Conservation (phyloP, 2,888 invertebrate species). For the Ophion slaviceki region DNA sequence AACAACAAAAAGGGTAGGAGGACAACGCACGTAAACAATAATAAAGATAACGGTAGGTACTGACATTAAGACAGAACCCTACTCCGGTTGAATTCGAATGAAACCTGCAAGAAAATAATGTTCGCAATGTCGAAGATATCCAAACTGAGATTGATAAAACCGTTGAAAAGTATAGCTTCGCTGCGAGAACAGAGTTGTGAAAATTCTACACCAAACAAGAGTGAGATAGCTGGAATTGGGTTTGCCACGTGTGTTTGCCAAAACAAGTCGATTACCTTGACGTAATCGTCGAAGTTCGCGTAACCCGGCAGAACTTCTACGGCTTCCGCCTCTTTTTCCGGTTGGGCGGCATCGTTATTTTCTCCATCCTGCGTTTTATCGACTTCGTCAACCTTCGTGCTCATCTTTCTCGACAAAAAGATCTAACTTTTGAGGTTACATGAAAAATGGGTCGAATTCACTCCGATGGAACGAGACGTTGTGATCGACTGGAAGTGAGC, state of each 20-base stretch:
- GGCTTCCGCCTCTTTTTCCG: slow-evolving; percentile 51
- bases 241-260: slow-evolving; percentile 57
- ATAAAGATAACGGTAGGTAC: background rate
- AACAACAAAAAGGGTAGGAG: background rate
- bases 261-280: slow-evolving; percentile 77
- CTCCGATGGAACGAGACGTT: background rate
- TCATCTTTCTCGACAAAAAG: slow-evolving; percentile 47
- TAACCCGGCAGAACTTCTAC: slow-evolving; percentile 78
- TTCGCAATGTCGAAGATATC: background rate
- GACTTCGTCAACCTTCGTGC: slow-evolving; percentile 29
- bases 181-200: background rate
- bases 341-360: slow-evolving; percentile 1
- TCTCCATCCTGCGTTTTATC: slow-evolving; percentile 41
- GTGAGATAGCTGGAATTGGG: background rate
- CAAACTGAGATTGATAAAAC: background rate
- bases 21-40: background rate
- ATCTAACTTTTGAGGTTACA: slow-evolving; percentile 53
- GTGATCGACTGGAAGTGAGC: slow-evolving; percentile 1
- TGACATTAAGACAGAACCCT: background rate
- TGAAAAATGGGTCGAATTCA: background rate
- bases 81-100: background rate
- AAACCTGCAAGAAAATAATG: background rate
- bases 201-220: background rate
- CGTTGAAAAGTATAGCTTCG: background rate
- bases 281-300: slow-evolving; percentile 79